A percentile compares a stretch with the other conserved stretches of the same genome.
phyloP scores from a whole-genome alignment of 2,797 vertebrate genomes.

The Scarus forsteni region DNA sequence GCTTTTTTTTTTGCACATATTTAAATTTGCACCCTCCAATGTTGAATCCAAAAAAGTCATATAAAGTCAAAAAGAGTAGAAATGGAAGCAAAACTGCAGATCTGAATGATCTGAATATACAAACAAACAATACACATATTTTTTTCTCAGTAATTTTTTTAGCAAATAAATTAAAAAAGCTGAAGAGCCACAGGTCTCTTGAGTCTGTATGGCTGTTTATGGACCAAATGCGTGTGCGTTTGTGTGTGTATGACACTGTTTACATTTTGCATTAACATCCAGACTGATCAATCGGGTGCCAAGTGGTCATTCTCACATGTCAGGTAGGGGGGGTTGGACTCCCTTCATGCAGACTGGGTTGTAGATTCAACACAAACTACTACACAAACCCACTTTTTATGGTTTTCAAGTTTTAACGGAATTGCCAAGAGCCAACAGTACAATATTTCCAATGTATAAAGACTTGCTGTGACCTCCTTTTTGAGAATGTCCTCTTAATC shows the following conservation, averaged over 20 bases:
- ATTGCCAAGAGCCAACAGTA: no score
- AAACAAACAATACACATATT: slow-evolving; percentile 43
- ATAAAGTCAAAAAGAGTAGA: slow-evolving; percentile 44
- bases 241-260: background rate
- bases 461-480: no score
- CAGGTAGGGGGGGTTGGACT: no score
- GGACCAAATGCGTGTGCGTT: background rate
- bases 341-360: no score
- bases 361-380: no score
- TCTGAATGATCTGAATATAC: slow-evolving; percentile 54
- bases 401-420: no score
- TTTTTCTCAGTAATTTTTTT: slow-evolving; percentile 58
- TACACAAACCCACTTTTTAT: no score
- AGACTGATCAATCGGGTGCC: no score
- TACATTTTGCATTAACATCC: no score
- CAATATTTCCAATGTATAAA: no score
- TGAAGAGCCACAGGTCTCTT: slow-evolving; percentile 69
- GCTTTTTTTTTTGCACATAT: slow-evolving; percentile 25
- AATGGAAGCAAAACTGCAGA: slow-evolving; percentile 53
- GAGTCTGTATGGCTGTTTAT: slow-evolving; percentile 59
- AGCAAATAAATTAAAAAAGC: slow-evolving; percentile 83
- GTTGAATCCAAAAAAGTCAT: slow-evolving; percentile 33
- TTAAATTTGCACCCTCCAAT: slow-evolving; percentile 40
- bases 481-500: no score
- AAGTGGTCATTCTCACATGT: no score